Evolutionary conservation across 64 coral and sea anemone genomes (phyloP), one percentile per base, ranked within the genome.

Genomic region (Catalaphyllia jardinei): DNA sequence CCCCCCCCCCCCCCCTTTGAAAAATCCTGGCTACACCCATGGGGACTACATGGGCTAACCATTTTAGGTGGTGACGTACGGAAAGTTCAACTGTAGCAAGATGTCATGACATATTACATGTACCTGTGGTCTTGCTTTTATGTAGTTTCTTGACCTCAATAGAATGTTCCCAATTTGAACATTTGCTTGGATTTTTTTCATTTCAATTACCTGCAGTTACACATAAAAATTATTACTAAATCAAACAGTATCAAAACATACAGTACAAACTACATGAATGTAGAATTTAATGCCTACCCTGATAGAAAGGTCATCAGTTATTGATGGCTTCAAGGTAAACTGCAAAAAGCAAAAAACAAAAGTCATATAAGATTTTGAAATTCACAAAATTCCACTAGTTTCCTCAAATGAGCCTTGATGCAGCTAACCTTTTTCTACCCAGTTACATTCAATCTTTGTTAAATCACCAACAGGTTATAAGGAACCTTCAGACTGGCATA

Each of bases 111-210:
- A 46, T 46, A 46, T 31, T 77, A 99, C 97, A 88, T 95, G 94
- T 77, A 99, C 97, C 91, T 95, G 94, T 52, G 91, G 91, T 69
- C 92, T 90, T 9, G 94, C 93, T 46, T 91, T 95, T 29, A 99
- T 99, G 79, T 95, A 99, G 75, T 95, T 99, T 29, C 97, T 81
- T 4, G 91, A 95, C 61, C 91, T 73, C 54, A 99, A 17, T 2
- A 90, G 61, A 38, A 95, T 89, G 59, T 87, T 95, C 9, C 97
- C 94, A 72, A 99, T 86, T 33, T 90, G 90, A 19, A 93, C 88
- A 51, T 99, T 99, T 10, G 94, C 76, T 79, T 93, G 94, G 29
- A 99, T 99, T 89, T 99, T 99, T 31, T 86, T 94, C 87, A 99
- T 93, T 62, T 95, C 94, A 69, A 99, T 92, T 25, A 99, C 92